A percentile compares a stretch with the other conserved stretches of the same genome.
Conservation (phyloP, 2,888 invertebrate genomes). For the Empis stercorea region DNA sequence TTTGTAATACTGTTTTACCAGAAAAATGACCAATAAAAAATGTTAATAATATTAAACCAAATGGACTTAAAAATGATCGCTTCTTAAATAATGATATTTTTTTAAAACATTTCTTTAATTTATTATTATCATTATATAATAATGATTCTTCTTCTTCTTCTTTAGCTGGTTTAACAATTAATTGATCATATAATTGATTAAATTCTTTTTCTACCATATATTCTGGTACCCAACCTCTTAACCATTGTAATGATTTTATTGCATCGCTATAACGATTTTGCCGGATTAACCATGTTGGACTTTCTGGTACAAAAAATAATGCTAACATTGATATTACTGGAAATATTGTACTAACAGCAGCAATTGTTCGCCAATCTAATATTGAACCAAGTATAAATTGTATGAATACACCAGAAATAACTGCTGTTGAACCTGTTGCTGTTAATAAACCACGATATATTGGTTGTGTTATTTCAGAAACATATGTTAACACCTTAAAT, state of each 20-base stretch:
- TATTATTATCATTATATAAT: conserved; percentile 15
- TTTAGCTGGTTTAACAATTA: conserved; percentile 28
- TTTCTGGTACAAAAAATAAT: conserved; percentile 64
- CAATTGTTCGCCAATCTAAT: conserved; percentile 57
- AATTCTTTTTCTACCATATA: conserved; percentile 42
- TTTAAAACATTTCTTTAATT: conserved; percentile 14
- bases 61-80: conserved; percentile 55
- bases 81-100: conserved; percentile 39
- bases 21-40: conserved; percentile 66
- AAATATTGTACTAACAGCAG: conserved; percentile 51
- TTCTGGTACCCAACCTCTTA: conserved; percentile 62
- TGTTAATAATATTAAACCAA: conserved; percentile 46
- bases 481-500: conserved; percentile 64
- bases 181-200: conserved; percentile 28
- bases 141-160: conserved; percentile 21
- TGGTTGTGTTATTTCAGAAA: conserved; percentile 72
- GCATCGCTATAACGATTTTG: conserved; percentile 53
- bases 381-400: conserved; percentile 63
- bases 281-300: conserved; percentile 66
- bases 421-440: conserved; percentile 61
- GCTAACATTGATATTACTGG: conserved; percentile 50
- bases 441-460: conserved; percentile 61
- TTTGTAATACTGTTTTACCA: conserved; percentile 60
- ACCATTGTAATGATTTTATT: conserved; percentile 57
- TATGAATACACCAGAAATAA: conserved; percentile 61